phyloP scores from a whole-genome alignment of 2,113 vertebrate genomes.

The Desmodus rotundus region DNA sequence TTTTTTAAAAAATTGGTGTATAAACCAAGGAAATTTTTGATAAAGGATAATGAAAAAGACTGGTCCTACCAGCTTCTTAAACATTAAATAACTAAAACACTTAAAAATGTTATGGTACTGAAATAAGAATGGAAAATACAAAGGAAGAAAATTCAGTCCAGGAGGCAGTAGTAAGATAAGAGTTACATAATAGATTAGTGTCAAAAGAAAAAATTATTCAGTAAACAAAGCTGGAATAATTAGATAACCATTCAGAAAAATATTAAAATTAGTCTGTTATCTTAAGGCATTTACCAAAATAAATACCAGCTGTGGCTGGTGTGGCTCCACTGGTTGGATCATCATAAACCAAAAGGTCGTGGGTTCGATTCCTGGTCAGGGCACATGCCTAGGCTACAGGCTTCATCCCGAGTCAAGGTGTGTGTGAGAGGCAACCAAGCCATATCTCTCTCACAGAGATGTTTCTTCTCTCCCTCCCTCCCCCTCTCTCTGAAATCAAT shows the following conservation, averaged over 20 bases:
- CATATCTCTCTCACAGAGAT: too few species aligned
- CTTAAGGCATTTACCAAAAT: background rate
- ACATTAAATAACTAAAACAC: background rate
- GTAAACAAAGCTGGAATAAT: background rate
- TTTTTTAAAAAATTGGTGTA: background rate
- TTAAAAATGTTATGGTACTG: background rate
- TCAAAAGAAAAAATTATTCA: background rate
- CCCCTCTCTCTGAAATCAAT: too few species aligned
- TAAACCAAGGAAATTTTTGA: background rate
- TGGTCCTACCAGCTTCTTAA: background rate
- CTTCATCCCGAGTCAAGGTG: too few species aligned
- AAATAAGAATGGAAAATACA: background rate
- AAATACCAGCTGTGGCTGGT: background rate
- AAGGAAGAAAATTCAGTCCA: background rate
- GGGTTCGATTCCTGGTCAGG: too few species aligned
- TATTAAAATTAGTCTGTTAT: background rate
- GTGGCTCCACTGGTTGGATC: too few species aligned
- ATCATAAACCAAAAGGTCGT: too few species aligned
- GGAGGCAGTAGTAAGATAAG: background rate
- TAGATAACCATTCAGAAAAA: conserved; percentile 7
- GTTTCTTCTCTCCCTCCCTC: too few species aligned
- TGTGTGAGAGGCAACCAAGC: too few species aligned
- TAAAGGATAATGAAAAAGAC: background rate
- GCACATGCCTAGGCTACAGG: too few species aligned
- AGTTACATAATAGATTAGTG: background rate